These are phyloP conservation scores for Mactromeris polynyma DNA, from an alignment of 2,888 invertebrate genomes.

Conservation along the genomic window DNA sequence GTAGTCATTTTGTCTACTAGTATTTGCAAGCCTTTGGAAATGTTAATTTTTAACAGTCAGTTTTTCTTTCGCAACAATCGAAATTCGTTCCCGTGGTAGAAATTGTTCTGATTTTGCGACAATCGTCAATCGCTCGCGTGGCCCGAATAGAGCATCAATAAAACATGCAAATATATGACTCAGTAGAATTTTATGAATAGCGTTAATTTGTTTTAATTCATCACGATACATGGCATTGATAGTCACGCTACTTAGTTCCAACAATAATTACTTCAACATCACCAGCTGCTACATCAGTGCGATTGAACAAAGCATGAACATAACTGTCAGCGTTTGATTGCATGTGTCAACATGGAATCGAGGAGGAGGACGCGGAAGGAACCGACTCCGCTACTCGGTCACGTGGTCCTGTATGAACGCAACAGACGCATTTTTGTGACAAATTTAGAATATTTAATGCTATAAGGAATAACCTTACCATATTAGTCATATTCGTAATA, in stretches of 20 bases:
- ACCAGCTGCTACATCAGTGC: neutral
- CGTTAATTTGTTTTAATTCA: neutral
- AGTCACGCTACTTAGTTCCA: neutral
- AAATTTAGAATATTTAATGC: neutral
- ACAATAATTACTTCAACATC: neutral
- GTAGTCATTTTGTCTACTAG: too few species aligned
- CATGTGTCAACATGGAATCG: neutral
- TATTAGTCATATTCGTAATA: too few species aligned
- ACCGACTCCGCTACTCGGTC: neutral
- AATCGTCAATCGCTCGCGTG: neutral
- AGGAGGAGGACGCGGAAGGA: neutral
- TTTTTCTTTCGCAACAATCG: too few species aligned
- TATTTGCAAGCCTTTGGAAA: too few species aligned
- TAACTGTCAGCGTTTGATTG: neutral
- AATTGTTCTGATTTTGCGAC: neutral
- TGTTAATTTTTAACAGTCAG: too few species aligned
- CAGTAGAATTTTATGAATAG: neutral
- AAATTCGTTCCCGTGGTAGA: too few species aligned
- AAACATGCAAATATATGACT: neutral
- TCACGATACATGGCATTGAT: neutral
- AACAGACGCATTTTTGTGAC: neutral
- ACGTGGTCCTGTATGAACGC: neutral
- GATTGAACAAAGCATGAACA: neutral
- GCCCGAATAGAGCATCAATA: neutral
- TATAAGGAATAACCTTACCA: too few species aligned